Evolutionary conservation across 1,140 invertebrate species (phyloP), one percentile per base, ranked within the genome.

Genomic region (Leptopilina clavipes): DNA sequence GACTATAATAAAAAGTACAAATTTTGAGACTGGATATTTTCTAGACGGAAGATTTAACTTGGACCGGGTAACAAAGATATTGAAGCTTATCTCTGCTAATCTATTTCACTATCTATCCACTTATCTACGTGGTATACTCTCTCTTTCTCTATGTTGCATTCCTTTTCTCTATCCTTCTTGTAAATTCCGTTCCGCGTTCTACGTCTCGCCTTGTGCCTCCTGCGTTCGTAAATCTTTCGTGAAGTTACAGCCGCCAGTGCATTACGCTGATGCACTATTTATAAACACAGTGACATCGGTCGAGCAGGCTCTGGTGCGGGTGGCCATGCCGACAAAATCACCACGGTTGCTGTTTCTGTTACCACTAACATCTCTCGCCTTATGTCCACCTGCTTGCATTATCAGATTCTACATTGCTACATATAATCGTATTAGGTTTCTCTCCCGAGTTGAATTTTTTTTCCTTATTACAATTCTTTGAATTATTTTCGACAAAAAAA

Each of bases 201-300:
- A 77, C 80, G 80, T 81, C 81, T 82, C 77, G 71, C 71, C 54
- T 74, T 79, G 79, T 81, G 77, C 78, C 74, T 79, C 81, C 78
- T 77, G 76, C 74, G 79, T 85, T 80, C 85, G 87, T 88, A 88
- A 89, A 89, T 89, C 85, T 89, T 84, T 86, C 84, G 80, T 80
- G 82, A 79, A 81, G 84, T 84, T 86, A 85, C 78, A 86, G 83
- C 80, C 84, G 84, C 77, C 80, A 59, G 72, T 79, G 85, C 81
- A 86, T 89, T 88, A 87, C 87, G 87, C 88, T 88, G 88, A 88
- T 85, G 85, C 82, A 86, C 88, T 90, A 90, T 90, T 90, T 90
- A 90, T 90, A 90, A 88, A 88, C 80, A 86, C 76, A 17, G 85
- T 85, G 85, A 89, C 88, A 89, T 80, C 84, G 84, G 85, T 81